Evolutionary conservation across 2,113 vertebrate species (phyloP), one percentile per base, ranked within the genome.

Genomic region (Campylomormyrus numenius): DNA sequence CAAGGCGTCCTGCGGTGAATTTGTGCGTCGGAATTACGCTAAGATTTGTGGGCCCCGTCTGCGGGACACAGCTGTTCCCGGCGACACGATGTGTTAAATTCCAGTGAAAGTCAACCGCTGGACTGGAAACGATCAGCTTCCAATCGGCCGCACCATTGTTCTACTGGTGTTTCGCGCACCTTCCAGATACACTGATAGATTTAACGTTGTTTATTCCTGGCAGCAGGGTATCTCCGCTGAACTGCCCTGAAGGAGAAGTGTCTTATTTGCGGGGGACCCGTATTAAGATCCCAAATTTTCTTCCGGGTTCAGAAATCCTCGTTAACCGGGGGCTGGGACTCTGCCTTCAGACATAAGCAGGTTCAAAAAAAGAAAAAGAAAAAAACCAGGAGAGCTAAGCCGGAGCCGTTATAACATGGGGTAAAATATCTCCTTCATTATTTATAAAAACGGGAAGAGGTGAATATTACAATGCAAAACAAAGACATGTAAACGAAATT

Each of bases 381-480:
- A 88, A 42, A 87, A 66, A 90, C 87, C 56, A 92, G n/a, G 27
- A 42, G 90, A 56, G 89, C 50, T 91, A 89, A 86, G 85, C 90
- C 90, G 21, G 89, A 83, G 88, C 92, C 83, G 93, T 93, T 89
- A 94, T 92, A 90, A 90, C 91, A 90, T 88, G 80, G 85, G 91
- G 91, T 93, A 91, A 93, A 91, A 95, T 92, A 92, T 94, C 93
- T 92, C 31, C 93, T 93, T 94, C 91, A 90, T 94, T 93, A 94
- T 95, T 95, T 94, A 95, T 94, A 92, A 93, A 92, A 92, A 88
- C 85, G 87, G 92, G 49, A 92, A 91, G 88, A 87, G 53, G 53
- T 66, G 45, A 45, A 86, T 89, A 56, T 91, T 92, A 90, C 89
- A 90, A 80, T 90, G 87, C 31, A 89, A 24, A 85, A 83, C 56